A percentile compares a stretch with the other conserved stretches of the same genome.
phyloP scores from a whole-genome alignment of 2,888 invertebrate species.

The Blomia tropicalis region DNA sequence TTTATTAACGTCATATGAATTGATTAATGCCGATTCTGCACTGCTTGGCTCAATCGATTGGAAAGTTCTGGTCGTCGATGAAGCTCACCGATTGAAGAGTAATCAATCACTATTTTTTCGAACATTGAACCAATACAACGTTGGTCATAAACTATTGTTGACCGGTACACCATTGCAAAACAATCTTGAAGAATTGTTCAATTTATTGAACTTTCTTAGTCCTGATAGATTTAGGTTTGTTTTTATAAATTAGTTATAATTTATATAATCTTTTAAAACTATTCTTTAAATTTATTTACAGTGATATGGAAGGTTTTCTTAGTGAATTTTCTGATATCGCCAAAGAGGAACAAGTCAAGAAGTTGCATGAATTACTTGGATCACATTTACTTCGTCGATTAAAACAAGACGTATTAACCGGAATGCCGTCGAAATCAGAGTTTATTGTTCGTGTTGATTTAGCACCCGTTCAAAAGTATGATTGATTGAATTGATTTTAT shows the following conservation, averaged over 20 bases:
- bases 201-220: constrained; percentile 89
- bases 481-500: not conserved
- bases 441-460: constrained; percentile 96
- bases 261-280: not conserved
- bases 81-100: constrained; percentile 94
- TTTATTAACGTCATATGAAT: constrained; percentile 88
- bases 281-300: constrained; percentile 31
- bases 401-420: constrained; percentile 90
- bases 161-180: constrained; percentile 98
- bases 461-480: constrained; percentile 77
- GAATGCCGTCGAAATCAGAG: constrained; percentile 98
- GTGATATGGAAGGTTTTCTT: constrained; percentile 77
- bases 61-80: constrained; percentile 95
- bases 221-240: constrained; percentile 71
- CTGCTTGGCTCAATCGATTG: constrained; percentile 94
- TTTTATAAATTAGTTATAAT: not conserved
- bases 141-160: constrained; percentile 79
- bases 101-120: constrained; percentile 98
- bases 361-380: constrained; percentile 91
- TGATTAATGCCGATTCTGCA: constrained; percentile 87
- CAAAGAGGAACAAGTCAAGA: constrained; percentile 98
- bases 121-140: constrained; percentile 71
- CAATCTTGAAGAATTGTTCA: constrained; percentile 95
- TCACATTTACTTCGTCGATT: constrained; percentile 95
- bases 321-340: constrained; percentile 96